A percentile compares a stretch with the other conserved stretches of the same genome.
Conservation (phyloP, 2,797 vertebrate species). For the Chlorospingus semifuscus region DNA sequence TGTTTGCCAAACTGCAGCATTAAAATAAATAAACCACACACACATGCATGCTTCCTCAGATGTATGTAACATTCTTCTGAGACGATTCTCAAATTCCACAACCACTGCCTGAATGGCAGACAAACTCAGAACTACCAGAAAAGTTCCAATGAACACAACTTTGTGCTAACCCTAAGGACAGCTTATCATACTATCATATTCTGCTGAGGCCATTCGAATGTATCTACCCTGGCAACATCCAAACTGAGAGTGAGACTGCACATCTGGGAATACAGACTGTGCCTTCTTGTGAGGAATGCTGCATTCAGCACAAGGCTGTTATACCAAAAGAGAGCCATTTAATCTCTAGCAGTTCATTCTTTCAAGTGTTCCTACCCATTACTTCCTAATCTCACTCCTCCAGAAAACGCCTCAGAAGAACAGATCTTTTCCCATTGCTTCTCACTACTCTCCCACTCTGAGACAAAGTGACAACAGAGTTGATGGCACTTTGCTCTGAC, state of each 20-base stretch:
- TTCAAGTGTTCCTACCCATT: not conserved
- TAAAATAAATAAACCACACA: not conserved
- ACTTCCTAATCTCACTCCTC: not conserved
- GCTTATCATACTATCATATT: not conserved
- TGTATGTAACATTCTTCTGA: fast-evolving
- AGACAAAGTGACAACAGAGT: not conserved
- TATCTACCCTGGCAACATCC: not conserved
- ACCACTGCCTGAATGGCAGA: not conserved
- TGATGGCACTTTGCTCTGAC: not conserved
- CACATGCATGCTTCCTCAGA: not conserved
- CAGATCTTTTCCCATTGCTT: not conserved
- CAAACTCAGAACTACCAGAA: not conserved
- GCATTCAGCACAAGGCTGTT: not conserved
- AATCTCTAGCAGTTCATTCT: not conserved
- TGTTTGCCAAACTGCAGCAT: not conserved
- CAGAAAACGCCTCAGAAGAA: not conserved
- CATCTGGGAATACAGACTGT: not conserved
- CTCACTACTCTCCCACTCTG: not conserved
- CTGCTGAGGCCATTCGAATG: not conserved
- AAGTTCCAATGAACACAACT: not conserved
- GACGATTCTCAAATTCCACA: not conserved
- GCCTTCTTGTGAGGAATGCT: not conserved
- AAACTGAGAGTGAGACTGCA: not conserved
- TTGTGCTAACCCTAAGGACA: not conserved
- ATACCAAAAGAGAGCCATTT: not conserved